Percentiles rank a stretch among this genome's conserved stretches.
Evolutionary conservation across 2,888 invertebrate genomes (phyloP).

Genomic region (Melieria picta): DNA sequence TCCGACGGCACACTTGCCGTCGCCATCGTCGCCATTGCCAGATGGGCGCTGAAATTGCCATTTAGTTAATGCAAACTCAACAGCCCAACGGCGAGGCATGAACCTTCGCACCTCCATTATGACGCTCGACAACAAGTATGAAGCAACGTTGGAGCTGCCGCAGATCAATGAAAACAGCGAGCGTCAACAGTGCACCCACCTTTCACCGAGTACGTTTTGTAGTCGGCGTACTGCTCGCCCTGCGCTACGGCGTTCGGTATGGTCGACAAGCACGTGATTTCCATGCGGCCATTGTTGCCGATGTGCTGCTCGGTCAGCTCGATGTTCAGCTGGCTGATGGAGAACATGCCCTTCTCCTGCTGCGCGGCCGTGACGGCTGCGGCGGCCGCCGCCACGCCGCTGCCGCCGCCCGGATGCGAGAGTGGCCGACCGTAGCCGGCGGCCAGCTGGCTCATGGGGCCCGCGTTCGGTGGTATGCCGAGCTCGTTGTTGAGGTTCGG

Average conservation of each 20-base stretch:
- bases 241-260: conserved; percentile 80
- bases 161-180: no score
- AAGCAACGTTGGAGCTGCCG: no score
- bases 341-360: conserved; percentile 63
- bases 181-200: conserved; percentile 68
- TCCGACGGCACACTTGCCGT: no score
- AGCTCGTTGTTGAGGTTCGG: conserved; percentile 58
- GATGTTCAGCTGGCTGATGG: conserved; percentile 78
- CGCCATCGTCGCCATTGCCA: no score
- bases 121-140: no score
- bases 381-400: conserved; percentile 60
- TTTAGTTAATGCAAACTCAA: background rate
- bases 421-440: conserved; percentile 58
- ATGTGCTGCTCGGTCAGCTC: conserved; percentile 78
- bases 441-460: conserved; percentile 61
- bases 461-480: conserved; percentile 59
- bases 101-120: no score
- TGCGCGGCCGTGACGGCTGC: conserved; percentile 60
- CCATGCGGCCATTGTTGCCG: conserved; percentile 75
- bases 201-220: conserved; percentile 76
- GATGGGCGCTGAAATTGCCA: no score
- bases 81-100: no score
- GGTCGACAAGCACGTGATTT: conserved; percentile 80
- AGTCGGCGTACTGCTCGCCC: conserved; percentile 78
- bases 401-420: conserved; percentile 59